A percentile compares a stretch with the other conserved stretches of the same genome.
phyloP scores from a whole-genome alignment of 1,140 invertebrate species.

The Xylocopa sonorina region DNA sequence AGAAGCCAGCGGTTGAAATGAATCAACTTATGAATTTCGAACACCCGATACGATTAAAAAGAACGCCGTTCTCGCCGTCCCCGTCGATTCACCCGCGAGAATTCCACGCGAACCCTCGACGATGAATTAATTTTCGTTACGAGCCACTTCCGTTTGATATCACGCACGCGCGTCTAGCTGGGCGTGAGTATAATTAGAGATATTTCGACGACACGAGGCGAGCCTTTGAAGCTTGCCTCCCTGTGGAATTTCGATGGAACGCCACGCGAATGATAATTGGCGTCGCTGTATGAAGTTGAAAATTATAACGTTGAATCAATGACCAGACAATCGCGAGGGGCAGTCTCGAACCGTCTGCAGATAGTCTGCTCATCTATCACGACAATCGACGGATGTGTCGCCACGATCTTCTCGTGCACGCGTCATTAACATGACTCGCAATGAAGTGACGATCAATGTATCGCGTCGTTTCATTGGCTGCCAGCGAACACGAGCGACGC shows the following conservation, averaged over 20 bases:
- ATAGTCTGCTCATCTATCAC: constrained; percentile 53
- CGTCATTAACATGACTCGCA: constrained; percentile 50
- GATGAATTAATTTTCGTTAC: not conserved
- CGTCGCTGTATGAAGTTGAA: constrained; percentile 4
- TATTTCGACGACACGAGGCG: not conserved
- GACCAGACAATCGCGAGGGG: constrained; percentile 8
- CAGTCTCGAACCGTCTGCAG: constrained; percentile 10
- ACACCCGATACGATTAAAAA: not conserved
- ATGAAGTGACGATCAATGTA: constrained; percentile 42
- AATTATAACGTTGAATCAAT: constrained; percentile 27
- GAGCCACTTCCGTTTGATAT: not conserved
- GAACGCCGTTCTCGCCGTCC: not conserved
- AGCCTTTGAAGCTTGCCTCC: not conserved
- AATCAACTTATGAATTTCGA: constrained; percentile 53
- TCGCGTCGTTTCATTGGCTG: constrained; percentile 18
- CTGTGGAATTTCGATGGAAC: constrained; percentile 21
- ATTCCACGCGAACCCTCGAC: not conserved
- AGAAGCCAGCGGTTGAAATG: constrained; percentile 32
- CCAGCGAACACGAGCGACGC: constrained; percentile 9
- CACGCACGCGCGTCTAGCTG: too few relatives aligned
- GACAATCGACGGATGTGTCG: constrained; percentile 38
- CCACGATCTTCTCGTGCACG: not conserved
- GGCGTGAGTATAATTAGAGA: not conserved
- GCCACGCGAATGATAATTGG: not conserved
- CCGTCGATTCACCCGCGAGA: not conserved